Base-by-base conservation (phyloP, 2,797 vertebrate species). In the Chelidonichthys spinosus region DNA sequence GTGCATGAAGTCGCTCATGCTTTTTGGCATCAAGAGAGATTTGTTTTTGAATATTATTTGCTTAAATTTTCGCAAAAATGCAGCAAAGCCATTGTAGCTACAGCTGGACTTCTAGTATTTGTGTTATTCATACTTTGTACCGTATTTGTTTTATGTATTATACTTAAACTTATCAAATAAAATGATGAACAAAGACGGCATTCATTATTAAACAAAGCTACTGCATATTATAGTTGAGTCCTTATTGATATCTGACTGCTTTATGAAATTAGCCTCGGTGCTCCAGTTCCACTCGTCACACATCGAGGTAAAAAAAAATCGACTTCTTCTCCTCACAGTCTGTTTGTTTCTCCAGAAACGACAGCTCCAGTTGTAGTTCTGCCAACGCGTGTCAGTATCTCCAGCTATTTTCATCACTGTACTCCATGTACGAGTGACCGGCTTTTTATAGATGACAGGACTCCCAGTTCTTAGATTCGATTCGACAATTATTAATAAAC, bases 81-180 rank as follows among this genome's bases (percentile, higher is more conserved):
- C 69, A 79, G 71, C 70, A 54, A 69, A 78, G 62, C 55, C 73
- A 53, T 68, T 58, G 79, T 74, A 80, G 75, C 77, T 61, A 5
- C 17, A 69, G 68, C 50, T 39, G 72, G 46, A 66, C 73, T 84
- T 69, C 42, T 72, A 25, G 66, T 72, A 42, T 79, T 79, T 81
- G 73, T 76, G 52, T 79, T 78, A 64, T 43, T 44, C 50, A 75
- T 63, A 74, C 35, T 54, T 80, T 76, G 74, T 84, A 67, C 33
- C 71, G 78, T 84, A 72, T 85, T 85, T 88, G 74, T 83, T 84
- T 82, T 76, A 69, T 87, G 85, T 88, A 67, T 76, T 71, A 61
- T 74, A 76, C 63, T 79, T 65, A 60, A 74, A 82, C 71, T 40
- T 62, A 72, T 66, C 18, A 53, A 89, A 86, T 85, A 80, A 86